Evolutionary conservation across 2,113 vertebrate species (phyloP).

Genomic region (Psammodynastes pulverulentus): DNA sequence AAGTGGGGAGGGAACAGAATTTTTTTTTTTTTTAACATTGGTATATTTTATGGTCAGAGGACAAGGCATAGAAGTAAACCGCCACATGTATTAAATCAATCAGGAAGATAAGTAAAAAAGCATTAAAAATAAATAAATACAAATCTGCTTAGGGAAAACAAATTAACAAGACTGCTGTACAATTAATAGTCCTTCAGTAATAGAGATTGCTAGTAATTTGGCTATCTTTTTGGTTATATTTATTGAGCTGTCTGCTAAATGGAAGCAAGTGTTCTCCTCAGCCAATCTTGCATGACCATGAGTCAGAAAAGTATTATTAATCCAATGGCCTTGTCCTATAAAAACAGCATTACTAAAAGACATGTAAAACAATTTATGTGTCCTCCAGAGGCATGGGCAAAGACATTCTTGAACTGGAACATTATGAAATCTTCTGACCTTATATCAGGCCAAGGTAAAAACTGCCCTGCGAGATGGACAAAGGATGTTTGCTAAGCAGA

Average conservation of each 20-base stretch:
- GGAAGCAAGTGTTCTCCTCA: neutral
- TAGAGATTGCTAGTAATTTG: neutral
- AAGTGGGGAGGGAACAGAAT: neutral
- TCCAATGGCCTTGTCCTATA: neutral
- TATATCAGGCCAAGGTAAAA: neutral
- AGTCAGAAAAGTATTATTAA: neutral
- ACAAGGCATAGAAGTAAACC: neutral
- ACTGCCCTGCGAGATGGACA: neutral
- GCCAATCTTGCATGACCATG: neutral
- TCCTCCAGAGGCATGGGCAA: neutral
- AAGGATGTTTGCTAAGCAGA: neutral
- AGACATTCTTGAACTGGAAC: neutral
- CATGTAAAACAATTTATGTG: neutral
- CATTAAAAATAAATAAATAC: neutral
- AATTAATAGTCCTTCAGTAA: neutral
- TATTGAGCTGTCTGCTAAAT: neutral
- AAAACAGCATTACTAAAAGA: neutral
- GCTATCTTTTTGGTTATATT: neutral
- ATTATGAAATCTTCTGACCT: neutral
- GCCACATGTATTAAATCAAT: neutral
- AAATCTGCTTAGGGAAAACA: neutral
- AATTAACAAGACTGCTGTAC: neutral
- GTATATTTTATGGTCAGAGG: neutral
- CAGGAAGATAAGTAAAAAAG: neutral
- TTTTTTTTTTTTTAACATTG: neutral